Evolutionary conservation across 1,140 invertebrate species (phyloP), one percentile per base, ranked within the genome.

Genomic region (Oncopeltus fasciatus): DNA sequence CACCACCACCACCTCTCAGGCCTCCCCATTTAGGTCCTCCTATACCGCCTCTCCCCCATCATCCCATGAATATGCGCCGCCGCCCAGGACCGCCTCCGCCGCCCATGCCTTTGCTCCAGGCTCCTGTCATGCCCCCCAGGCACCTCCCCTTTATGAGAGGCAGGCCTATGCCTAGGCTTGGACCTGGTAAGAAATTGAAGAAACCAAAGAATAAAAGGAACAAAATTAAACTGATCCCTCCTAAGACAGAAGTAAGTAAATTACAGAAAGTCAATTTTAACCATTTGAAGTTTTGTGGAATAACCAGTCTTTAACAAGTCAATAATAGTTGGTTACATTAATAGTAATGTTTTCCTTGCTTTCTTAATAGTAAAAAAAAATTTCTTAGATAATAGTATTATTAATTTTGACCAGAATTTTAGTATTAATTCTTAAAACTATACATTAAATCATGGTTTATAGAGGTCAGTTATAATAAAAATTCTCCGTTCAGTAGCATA

Each of bases 71-170:
- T 27, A 28, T 51, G 2, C 51, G 51, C 1, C 51, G 31, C n/a
- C 29, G 51, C 11, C 51, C 51, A 8, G 51, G 51, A 2, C 49
- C 27, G n/a, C 60, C 29, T 28, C 47, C 49, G 26, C 60, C 60
- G 14, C 59, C 59, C 24, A 46, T 47, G 46, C 61, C 61, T 14
- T 56, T 63, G n/a, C 61, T 57, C 27, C 61, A 56, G 27, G 31
- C 61, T 43, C 61, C 61, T 27, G 49, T 53, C 24, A 47, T 57
- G 33, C 61, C 61, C 12, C 61, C 61, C 20, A 47, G 49, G 38
- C 61, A 38, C 12, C 44, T 57, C 16, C 56, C 56, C 1, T 63
- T 63, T 33, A 49, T 63, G 27, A 46, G 62, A 29, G 62, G 62
- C 4, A n/a, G 59, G 28, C 28, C 28, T 18, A 46, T 29, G 28